A percentile compares a stretch with the other conserved stretches of the same genome.
Conservation (phyloP, 2,888 invertebrate genomes). For the Epinotia bilunana region DNA sequence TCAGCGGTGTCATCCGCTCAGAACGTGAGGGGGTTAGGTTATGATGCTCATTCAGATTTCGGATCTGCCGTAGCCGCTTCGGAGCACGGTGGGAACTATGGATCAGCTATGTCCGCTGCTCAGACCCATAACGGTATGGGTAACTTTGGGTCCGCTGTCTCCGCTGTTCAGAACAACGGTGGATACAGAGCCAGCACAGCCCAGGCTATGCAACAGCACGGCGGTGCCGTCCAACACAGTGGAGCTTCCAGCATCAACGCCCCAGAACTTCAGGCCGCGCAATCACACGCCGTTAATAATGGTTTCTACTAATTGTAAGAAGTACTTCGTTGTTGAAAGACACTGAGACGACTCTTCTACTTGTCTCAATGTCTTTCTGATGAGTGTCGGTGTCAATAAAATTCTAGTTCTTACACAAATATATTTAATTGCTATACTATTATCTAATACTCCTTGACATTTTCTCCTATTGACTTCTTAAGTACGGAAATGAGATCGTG, state of each 20-base stretch:
- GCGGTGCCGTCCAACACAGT: conserved; percentile 60
- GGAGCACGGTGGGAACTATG: conserved; percentile 43
- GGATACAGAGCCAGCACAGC: conserved; percentile 63
- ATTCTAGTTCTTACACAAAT: conserved; percentile 47
- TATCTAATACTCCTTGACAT: not conserved
- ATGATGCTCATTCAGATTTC: conserved; percentile 57
- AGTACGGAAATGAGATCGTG: not conserved
- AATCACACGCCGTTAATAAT: conserved; percentile 68
- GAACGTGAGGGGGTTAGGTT: conserved; percentile 55
- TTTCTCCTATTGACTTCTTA: not conserved
- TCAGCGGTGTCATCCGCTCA: conserved; percentile 58
- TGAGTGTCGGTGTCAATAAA: conserved; percentile 56
- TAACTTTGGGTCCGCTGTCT: conserved; percentile 58
- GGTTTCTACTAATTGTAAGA: conserved; percentile 59
- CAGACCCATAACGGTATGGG: conserved; percentile 45
- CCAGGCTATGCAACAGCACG: conserved; percentile 64
- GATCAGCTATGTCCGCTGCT: conserved; percentile 46
- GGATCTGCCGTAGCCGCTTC: conserved; percentile 56
- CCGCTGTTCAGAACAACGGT: conserved; percentile 64
- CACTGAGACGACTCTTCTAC: conserved; percentile 69
- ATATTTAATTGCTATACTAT: conserved; percentile 41
- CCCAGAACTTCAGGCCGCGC: conserved; percentile 68
- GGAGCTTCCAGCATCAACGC: conserved; percentile 69
- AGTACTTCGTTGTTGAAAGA: conserved; percentile 53
- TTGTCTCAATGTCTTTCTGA: conserved; percentile 68